A percentile compares a stretch with the other conserved stretches of the same genome.
These are phyloP conservation scores for Donacobius atricapilla DNA, from an alignment of 2,113 vertebrate species.

Conservation along the genomic window DNA sequence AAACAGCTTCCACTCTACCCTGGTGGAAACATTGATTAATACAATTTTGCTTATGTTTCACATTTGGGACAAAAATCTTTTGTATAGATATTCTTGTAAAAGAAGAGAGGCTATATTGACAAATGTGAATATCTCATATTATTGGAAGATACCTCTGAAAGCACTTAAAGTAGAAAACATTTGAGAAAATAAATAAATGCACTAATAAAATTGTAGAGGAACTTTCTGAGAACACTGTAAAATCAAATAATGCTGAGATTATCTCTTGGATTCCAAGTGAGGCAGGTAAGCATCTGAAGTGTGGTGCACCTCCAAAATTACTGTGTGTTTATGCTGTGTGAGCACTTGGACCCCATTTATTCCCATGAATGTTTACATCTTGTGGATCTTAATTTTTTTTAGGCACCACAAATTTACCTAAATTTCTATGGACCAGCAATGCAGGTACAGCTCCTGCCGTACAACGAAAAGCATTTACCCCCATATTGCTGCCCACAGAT, in stretches of 20 bases:
- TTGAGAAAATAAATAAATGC: neutral
- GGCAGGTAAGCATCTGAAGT: neutral
- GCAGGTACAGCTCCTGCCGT: neutral
- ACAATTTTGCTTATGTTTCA: neutral
- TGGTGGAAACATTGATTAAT: neutral
- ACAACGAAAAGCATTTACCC: neutral
- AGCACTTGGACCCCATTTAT: neutral
- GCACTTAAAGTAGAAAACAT: neutral
- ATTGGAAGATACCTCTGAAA: neutral
- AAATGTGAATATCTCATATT: neutral
- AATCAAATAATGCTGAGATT: neutral
- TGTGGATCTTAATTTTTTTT: neutral
- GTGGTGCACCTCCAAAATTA: neutral
- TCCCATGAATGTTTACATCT: neutral
- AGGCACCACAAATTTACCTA: neutral
- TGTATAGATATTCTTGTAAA: neutral
- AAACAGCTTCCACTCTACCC: neutral
- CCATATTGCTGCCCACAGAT: neutral
- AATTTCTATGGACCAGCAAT: neutral
- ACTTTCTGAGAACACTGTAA: neutral
- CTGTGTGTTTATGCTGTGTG: fast-evolving
- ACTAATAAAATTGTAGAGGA: neutral
- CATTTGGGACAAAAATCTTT: neutral
- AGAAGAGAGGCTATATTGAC: neutral
- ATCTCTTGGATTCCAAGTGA: neutral